These are phyloP conservation scores for Drosophila truncata DNA, from an alignment of 1,140 invertebrate species.

Conservation along the genomic window DNA sequence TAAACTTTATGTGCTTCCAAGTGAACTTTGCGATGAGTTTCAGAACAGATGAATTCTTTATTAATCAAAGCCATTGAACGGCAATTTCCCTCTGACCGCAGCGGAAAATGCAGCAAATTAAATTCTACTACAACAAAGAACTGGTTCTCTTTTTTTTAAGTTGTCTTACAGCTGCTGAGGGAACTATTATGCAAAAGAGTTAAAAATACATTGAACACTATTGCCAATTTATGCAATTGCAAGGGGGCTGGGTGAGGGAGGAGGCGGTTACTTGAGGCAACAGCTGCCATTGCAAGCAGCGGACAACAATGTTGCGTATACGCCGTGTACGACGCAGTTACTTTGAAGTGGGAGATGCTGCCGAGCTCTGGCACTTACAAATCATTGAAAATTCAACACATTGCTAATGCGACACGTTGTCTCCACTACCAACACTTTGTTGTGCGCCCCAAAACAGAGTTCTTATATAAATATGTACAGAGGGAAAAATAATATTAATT, in stretches of 20 bases:
- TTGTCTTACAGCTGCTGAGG: constrained; percentile 14
- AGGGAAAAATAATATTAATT: neutral
- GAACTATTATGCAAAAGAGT: constrained; percentile 62
- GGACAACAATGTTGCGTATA: constrained; percentile 58
- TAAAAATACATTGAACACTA: constrained; percentile 63
- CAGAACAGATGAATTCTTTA: constrained; percentile 36
- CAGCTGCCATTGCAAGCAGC: constrained; percentile 36
- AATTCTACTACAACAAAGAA: constrained; percentile 3
- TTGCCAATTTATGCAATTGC: constrained; percentile 65
- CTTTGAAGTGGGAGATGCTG: constrained; percentile 54
- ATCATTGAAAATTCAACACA: constrained; percentile 83
- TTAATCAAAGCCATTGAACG: constrained; percentile 32
- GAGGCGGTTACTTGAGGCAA: constrained; percentile 27
- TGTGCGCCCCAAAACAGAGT: constrained; percentile 31
- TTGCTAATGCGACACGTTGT: constrained; percentile 78
- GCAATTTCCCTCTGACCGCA: neutral
- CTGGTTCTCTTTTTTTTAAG: neutral
- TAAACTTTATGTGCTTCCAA: constrained; percentile 27
- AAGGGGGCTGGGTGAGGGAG: constrained; percentile 16
- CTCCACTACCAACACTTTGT: constrained; percentile 56
- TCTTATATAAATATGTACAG: constrained; percentile 13
- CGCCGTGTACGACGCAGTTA: constrained; percentile 45
- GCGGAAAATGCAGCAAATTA: constrained; percentile 27
- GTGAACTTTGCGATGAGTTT: constrained; percentile 28
- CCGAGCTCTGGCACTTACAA: constrained; percentile 66